Base-by-base conservation (phyloP, 1,140 invertebrate genomes). In the Diorhabda carinulata region DNA sequence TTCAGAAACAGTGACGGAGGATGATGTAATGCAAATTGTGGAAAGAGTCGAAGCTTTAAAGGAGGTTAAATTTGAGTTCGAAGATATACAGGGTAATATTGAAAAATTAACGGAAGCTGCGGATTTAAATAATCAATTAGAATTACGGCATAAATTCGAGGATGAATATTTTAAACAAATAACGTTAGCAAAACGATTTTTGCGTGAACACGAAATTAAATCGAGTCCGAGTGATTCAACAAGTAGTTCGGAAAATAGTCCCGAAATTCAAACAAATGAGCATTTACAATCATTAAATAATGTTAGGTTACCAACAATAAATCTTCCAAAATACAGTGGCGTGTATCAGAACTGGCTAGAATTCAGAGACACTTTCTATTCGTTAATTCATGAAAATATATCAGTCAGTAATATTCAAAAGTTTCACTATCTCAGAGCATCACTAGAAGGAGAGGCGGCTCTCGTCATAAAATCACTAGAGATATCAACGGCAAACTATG, bases 401-500 rank as follows among this genome's bases (percentile, higher is more conserved):
- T 40, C 40, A 7, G 5, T 70, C 43, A 57, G 43, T 44, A 43
- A n/a, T 44, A 41, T 71, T 5, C 25, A 71, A 42, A 68, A 68
- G 52, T 71, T 66, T 58, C 59, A 68, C 57, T 71, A 65, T 64
- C 42, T 72, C 5, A 61, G 60, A n/a, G 57, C 61, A 40, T 70
- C 41, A 61, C 57, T 70, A 63, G 43, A 65, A 56, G 60, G 64
- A 57, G 68, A 72, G 43, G 68, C 69, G 10, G 41, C 64, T 9
- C 43, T 47, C 40, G 40, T 68, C 5, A 67, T 73, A 57, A 59
- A 41, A 8, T 64, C 57, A 10, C 43, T 73, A n/a, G 69, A 66
- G 25, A 57, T 63, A 47, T 57, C 71, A 8, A 57, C 43, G 57
- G 59, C 58, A n/a, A 73, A 73, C 67, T 70, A 70, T 61, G 25